Evolutionary conservation across 2,797 vertebrate genomes (phyloP), one percentile per base, ranked within the genome.

Genomic region (Leucoraja ocellata): DNA sequence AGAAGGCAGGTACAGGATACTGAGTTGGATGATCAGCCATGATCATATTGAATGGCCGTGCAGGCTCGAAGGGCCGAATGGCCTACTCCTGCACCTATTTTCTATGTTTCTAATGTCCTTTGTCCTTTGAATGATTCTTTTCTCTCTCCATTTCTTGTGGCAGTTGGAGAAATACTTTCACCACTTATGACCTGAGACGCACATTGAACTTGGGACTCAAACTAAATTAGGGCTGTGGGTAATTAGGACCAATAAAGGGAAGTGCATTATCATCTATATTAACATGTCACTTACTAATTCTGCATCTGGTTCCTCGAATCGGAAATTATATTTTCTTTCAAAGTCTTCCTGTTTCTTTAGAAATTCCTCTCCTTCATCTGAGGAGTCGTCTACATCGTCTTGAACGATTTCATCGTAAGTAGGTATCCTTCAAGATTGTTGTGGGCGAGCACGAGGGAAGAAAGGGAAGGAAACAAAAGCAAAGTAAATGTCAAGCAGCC

Each of bases 311-410:
- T 99, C 98, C 94, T 99, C 98, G 6, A 98, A 99, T 93, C 98
- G 97, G 94, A 99, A 99, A 95, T 99, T 99, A 96, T 98, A 98
- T 90, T 96, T 96, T 77, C 97, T 97, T 95, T 99, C 98, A 93
- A 98, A 99, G 94, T 97, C 96, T 73, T 97, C 97, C 95, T 99
- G 98, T 36, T 95, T 96, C 95, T 96, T 95, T 94, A 99, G 94
- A 94, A 99, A 99, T 0, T 95, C 95, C 94, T 98, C 97, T 0
- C 98, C 98, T 93, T 99, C 98, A 1, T 98, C 98, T 0, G 98
- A 98, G 0, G 98, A 98, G 74, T 99, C 98, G 0, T 97, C 97
- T 86, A 97, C 95, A 0, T 96, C 96, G 0, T 97, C 96, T 94
- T 97, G 96, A 23, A 97, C 94, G 93, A 97, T 94, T 88, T 96